Evolutionary conservation across 2,888 invertebrate species (phyloP).

Genomic region (Limnephilus auricula): DNA sequence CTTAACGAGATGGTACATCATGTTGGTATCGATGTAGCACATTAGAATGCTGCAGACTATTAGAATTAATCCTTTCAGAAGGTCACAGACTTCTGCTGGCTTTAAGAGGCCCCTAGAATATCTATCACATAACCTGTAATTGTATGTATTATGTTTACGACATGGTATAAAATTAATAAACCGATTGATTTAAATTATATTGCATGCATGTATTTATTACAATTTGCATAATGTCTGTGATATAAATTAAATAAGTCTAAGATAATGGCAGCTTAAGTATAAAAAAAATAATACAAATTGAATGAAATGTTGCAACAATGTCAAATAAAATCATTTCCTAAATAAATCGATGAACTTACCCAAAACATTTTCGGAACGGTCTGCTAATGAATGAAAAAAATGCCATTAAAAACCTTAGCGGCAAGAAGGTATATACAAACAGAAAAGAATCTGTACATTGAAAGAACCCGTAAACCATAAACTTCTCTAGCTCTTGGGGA

Average conservation of each 20-base stretch:
- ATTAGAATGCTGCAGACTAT: slow-evolving; percentile 89
- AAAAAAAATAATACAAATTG: too few species aligned
- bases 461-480: slow-evolving; percentile 95
- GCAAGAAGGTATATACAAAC: slow-evolving; percentile 98
- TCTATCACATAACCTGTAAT: slow-evolving; percentile 71
- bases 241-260: background rate
- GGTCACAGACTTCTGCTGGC: slow-evolving; percentile 96
- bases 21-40: slow-evolving; percentile 96
- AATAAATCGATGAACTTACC: slow-evolving; percentile 74
- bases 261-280: background rate
- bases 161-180: slow-evolving; percentile 3
- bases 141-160: slow-evolving; percentile 38
- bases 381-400: slow-evolving; percentile 88
- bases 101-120: slow-evolving; percentile 80
- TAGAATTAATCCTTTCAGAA: slow-evolving; percentile 94
- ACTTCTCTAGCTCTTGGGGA: slow-evolving; percentile 93
- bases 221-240: background rate
- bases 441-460: slow-evolving; percentile 98
- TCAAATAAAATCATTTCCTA: background rate
- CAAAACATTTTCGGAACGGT: slow-evolving; percentile 85
- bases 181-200: background rate
- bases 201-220: background rate
- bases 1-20: slow-evolving; percentile 97
- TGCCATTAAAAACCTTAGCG: slow-evolving; percentile 93
- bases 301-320: background rate